phyloP scores from a whole-genome alignment of 2,113 vertebrate species.

The Mus musculus region GRCm39 chr5:88909001-88909500 shows the following conservation, averaged over 20 bases:
- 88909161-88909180: constrained; percentile 60
- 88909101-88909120: constrained; percentile 43
- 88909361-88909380: constrained; percentile 66
- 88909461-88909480: constrained; percentile 27
- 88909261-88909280: constrained; percentile 86
- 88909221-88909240: constrained; percentile 70
- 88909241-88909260: constrained; percentile 76
- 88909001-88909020: background rate
- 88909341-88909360: constrained; percentile 70
- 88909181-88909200: constrained; percentile 63
- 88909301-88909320: constrained; percentile 86
- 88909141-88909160: constrained; percentile 67
- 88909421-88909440: constrained; percentile 60
- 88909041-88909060: constrained; percentile 28
- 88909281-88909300: constrained; percentile 87
- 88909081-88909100: constrained; percentile 53
- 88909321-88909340: constrained; percentile 88
- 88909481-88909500: constrained; percentile 57
- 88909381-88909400: constrained; percentile 73
- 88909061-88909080: constrained; percentile 58
- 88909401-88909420: constrained; percentile 70
- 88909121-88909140: constrained; percentile 50
- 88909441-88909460: constrained; percentile 47
- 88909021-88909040: background rate
- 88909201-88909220: constrained; percentile 68